These are phyloP conservation scores for Xanthia icteritia DNA, from an alignment of 2,888 invertebrate genomes.

Conservation along the genomic window DNA sequence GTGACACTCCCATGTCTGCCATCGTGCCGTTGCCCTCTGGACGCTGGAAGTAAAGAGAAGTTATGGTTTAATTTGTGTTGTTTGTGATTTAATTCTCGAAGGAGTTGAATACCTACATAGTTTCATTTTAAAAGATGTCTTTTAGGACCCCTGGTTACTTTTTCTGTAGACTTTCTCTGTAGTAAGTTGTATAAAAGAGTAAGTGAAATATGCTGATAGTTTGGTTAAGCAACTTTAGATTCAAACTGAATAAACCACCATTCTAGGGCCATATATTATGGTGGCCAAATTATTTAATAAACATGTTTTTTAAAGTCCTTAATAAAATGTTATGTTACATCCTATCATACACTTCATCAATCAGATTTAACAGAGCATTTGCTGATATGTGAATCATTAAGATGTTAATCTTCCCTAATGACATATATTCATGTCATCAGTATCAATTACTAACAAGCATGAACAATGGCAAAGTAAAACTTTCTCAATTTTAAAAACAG, in stretches of 20 bases:
- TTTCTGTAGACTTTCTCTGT: not conserved
- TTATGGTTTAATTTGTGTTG: not conserved
- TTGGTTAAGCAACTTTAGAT: not conserved
- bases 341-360: constrained; percentile 11
- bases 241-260: not conserved
- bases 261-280: no score
- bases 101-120: not conserved
- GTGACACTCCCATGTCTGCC: constrained; percentile 91
- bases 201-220: not conserved
- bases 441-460: not conserved
- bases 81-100: not conserved
- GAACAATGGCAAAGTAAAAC: not conserved
- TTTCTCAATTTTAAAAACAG: not conserved
- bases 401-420: constrained; percentile 8
- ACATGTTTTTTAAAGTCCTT: not conserved
- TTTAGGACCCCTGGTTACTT: not conserved
- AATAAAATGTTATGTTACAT: not conserved
- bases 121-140: constrained; percentile 1
- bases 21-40: constrained; percentile 86
- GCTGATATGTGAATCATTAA: constrained; percentile 16
- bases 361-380: constrained; percentile 3
- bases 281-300: no score
- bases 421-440: not conserved
- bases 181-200: not conserved
- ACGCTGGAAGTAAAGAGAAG: constrained; percentile 77